Evolutionary conservation across 2,113 vertebrate genomes (phyloP).

Genomic region (Halcyon malimbica): DNA sequence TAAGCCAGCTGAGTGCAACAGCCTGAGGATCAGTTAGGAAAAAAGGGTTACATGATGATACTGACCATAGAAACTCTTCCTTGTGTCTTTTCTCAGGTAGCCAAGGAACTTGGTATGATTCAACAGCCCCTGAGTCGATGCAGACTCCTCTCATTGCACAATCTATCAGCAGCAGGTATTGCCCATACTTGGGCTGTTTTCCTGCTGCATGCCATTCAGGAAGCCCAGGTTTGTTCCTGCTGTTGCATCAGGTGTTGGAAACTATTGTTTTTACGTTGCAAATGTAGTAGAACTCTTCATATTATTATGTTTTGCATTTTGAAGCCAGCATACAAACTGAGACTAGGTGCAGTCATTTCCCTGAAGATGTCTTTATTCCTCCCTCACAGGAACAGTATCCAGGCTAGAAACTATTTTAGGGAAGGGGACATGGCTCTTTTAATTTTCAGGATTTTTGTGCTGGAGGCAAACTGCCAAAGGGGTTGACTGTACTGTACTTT

Average conservation of each 20-base stretch:
- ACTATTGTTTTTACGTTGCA: neutral
- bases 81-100: neutral
- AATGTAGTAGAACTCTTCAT: neutral
- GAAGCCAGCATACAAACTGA: neutral
- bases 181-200: neutral
- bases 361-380: neutral
- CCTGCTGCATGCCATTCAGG: neutral
- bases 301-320: neutral
- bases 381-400: neutral
- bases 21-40: neutral
- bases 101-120: neutral
- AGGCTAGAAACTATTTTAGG: neutral
- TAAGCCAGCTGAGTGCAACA: neutral
- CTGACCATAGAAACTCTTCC: neutral
- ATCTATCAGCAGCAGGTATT: neutral
- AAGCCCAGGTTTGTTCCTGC: neutral
- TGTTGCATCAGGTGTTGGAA: neutral
- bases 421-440: neutral
- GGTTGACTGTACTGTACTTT: neutral
- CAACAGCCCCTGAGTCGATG: neutral
- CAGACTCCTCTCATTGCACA: neutral
- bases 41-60: neutral
- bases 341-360: neutral
- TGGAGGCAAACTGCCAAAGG: neutral
- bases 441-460: neutral